Base-by-base conservation (phyloP, 2,888 invertebrate genomes). In the Phymatocera aterrima region DNA sequence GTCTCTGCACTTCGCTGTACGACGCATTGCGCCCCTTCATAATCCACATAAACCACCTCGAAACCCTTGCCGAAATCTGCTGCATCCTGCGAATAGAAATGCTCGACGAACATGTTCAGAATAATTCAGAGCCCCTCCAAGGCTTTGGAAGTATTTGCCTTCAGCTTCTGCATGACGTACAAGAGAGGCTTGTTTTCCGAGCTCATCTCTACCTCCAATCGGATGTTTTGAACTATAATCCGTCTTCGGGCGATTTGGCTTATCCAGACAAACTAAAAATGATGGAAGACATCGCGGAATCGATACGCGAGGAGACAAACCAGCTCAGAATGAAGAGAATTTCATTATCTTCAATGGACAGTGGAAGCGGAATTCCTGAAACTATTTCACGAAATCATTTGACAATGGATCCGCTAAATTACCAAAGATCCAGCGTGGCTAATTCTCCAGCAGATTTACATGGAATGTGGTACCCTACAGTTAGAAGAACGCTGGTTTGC, bases 381-480 rank as follows among this genome's bases (percentile, higher is more conserved):
- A 84, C 88, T 0, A 82, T 88, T 24, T 88, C 88, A 0, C 78
- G 80, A 48, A 77, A 78, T 78, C 79, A 83, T 80, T 51, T 84
- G 18, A 82, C 81, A 3, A 87, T 89, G 43, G 90, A 89, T 79
- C 86, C 88, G 10, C 83, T 89, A 43, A 31, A 60, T 28, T 85
- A 87, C 46, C 87, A 88, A 18, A 87, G 86, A 78, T 83, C 79
- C 85, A 92, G 15, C n/a, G 86, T 88, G 81, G 84, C 90, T 89
- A 95, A 95, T 87, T 97, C 97, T 0, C 97, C 98, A 0, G 98
- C 99, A 0, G 99, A 99, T 92, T 92, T 99, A 43, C 99, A 99
- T 91, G 99, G 99, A 34, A 98, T 99, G 98, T 99, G 99, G 99
- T 99, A 99, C 91, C 99, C 99, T 0, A 98, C 98, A 0, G 98